phyloP scores from a whole-genome alignment of 2,888 invertebrate genomes.

The Zygaena filipendulae region DNA sequence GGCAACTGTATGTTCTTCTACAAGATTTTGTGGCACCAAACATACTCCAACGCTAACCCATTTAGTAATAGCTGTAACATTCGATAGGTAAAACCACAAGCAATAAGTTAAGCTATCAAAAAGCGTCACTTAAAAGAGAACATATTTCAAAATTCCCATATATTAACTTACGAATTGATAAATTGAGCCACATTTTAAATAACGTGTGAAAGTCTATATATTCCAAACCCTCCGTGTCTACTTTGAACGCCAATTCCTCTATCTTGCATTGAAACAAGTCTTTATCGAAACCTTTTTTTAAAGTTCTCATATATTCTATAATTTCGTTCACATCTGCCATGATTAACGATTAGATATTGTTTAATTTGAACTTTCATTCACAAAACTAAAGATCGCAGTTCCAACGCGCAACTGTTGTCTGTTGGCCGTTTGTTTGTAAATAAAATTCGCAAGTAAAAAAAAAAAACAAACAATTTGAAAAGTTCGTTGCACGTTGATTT shows the following conservation, averaged over 20 bases:
- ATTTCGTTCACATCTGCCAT: constrained; percentile 54
- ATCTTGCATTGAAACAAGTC: constrained; percentile 50
- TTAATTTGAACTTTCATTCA: too few relatives aligned
- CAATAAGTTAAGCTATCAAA: constrained; percentile 2
- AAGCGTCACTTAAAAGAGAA: too few relatives aligned
- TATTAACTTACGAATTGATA: constrained; percentile 49
- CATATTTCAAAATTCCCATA: not conserved
- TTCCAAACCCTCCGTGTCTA: constrained; percentile 37
- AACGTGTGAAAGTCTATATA: constrained; percentile 49
- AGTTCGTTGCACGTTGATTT: too few relatives aligned
- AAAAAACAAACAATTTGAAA: too few relatives aligned
- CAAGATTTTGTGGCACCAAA: constrained; percentile 40
- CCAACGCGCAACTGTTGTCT: too few relatives aligned
- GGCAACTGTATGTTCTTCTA: constrained; percentile 39
- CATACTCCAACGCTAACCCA: constrained; percentile 50
- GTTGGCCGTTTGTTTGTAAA: too few relatives aligned
- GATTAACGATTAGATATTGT: too few relatives aligned
- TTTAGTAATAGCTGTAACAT: constrained; percentile 44
- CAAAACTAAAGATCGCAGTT: too few relatives aligned
- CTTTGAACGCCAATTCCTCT: constrained; percentile 39
- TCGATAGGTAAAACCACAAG: constrained; percentile 4
- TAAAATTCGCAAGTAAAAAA: too few relatives aligned
- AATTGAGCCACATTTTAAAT: constrained; percentile 58
- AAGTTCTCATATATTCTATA: constrained; percentile 46
- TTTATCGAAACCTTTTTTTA: constrained; percentile 55